Base-by-base conservation (phyloP, 2,113 vertebrate species). In the Saguinus imperator region DNA sequence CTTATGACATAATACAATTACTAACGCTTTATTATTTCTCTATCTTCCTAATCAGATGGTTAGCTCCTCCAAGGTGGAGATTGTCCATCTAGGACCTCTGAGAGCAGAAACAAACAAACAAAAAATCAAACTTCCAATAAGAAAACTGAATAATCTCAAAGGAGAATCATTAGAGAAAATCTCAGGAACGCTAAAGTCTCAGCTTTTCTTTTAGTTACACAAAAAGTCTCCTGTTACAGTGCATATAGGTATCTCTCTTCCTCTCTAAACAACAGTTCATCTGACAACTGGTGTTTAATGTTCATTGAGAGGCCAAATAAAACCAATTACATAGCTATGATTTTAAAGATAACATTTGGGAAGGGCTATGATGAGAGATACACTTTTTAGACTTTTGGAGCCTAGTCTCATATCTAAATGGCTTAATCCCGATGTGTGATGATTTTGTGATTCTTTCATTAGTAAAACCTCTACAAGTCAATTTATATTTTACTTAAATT, bases 361-460 rank as follows among this genome's bases (percentile, higher is more conserved):
- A 84, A 12, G 6, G 23, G 8, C 23, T 80, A 17, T 75, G 23
- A 29, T 10, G n/a, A 80, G n/a, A 37, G 43, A 66, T 21, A n/a
- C 12, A 64, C 61, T 64, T 64, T 64, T 64, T 0, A 32, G 14
- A 64, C 12, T n/a, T 87, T 79, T 57, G 25, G 52, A 87, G 23
- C 3, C 35, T 27, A n/a, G 12, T 57, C 35, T 58, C 14, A 40
- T 80, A 17, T 85, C 37, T 85, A 85, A 75, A 57, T 35, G 29
- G 14, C 4, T 68, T 89, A 89, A 76, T 61, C 29, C 5, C 50
- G 57, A 64, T 85, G 17, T 6, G 13, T 43, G 3, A 4, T 23
- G 2, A 61, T 40, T 76, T 48, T 83, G 76, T 45, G 35, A 94
- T 79, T 84, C 84, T 61, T 93, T 86, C 35, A 73, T 77, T 45